Evolutionary conservation across 1,140 invertebrate species (phyloP).

Genomic region (Spodoptera frugiperda): DNA sequence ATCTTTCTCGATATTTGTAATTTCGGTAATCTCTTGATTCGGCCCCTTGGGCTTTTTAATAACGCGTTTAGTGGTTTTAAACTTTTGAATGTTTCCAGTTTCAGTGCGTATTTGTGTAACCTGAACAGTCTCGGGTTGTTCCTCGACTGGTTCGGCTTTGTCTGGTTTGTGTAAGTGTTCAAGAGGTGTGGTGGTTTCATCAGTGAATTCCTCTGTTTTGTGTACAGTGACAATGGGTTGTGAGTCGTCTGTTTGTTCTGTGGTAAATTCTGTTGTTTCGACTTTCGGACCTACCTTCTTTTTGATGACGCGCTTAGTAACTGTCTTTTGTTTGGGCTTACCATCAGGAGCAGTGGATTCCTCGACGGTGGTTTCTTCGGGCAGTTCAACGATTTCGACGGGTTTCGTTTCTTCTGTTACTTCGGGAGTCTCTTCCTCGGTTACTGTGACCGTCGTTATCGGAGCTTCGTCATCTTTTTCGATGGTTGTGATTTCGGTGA

Average conservation of each 20-base stretch:
- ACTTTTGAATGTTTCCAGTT: conserved; percentile 36
- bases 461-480: conserved; percentile 63
- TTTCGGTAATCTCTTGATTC: conserved; percentile 17
- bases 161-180: background rate
- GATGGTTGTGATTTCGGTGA: conserved; percentile 84
- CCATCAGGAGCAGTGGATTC: conserved; percentile 59
- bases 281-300: conserved; percentile 62
- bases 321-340: conserved; percentile 47
- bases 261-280: conserved; percentile 61
- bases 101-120: conserved; percentile 48
- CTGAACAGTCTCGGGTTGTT: conserved; percentile 70
- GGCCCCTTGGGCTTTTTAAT: conserved; percentile 56
- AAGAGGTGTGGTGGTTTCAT: conserved; percentile 39
- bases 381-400: background rate
- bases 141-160: conserved; percentile 56
- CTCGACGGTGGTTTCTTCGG: conserved; percentile 54
- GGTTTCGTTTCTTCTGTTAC: background rate
- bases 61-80: conserved; percentile 49
- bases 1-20: conserved; percentile 21
- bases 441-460: background rate
- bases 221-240: conserved; percentile 55
- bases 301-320: conserved; percentile 62
- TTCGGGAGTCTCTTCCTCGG: background rate
- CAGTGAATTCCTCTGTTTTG: conserved; percentile 41
- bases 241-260: conserved; percentile 48